phyloP scores from a whole-genome alignment of 2,113 vertebrate genomes.

The Laterallus jamaicensis region DNA sequence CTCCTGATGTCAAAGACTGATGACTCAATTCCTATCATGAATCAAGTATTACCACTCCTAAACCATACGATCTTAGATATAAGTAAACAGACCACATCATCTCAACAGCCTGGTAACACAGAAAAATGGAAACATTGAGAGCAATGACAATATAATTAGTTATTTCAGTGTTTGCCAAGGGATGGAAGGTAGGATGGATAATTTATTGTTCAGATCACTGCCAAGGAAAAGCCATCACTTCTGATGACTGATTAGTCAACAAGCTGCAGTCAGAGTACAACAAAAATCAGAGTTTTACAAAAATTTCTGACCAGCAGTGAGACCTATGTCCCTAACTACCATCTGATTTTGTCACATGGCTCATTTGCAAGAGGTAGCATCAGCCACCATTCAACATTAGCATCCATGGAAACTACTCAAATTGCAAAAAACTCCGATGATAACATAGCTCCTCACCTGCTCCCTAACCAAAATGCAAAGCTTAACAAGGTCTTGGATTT shows the following conservation, averaged over 20 bases:
- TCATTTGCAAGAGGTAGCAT: neutral
- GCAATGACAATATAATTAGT: conserved; percentile 26
- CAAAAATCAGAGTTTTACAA: neutral
- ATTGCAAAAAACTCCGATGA: neutral
- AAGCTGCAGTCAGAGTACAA: neutral
- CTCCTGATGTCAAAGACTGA: neutral
- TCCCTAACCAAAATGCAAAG: neutral
- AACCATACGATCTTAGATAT: neutral
- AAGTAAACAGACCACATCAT: conserved; percentile 6
- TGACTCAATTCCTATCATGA: neutral
- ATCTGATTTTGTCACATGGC: neutral
- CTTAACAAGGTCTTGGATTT: neutral
- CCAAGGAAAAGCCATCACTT: neutral
- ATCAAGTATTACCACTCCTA: neutral
- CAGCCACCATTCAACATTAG: neutral
- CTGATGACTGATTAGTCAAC: neutral
- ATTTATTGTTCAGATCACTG: neutral
- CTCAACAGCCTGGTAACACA: neutral
- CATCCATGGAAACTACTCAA: neutral
- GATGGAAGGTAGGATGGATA: neutral
- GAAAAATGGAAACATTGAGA: neutral
- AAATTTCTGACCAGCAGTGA: neutral
- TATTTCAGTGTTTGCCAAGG: conserved; percentile 10
- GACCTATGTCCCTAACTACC: neutral
- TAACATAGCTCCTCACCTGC: neutral